phyloP scores from a whole-genome alignment of 2,113 vertebrate species.

The Antennarius striatus region DNA sequence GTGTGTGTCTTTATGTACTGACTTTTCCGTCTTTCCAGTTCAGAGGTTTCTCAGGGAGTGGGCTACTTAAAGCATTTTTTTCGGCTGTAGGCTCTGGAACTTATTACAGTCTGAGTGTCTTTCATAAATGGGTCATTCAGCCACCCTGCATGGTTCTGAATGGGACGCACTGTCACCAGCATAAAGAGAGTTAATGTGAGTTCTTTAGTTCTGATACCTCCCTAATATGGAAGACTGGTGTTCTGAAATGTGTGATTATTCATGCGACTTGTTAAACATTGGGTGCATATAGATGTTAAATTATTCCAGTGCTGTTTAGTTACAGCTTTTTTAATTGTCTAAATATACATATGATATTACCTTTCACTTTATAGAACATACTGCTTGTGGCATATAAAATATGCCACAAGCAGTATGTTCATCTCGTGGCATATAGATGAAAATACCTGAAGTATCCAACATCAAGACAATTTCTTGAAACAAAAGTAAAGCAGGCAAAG shows the following conservation, averaged over 20 bases:
- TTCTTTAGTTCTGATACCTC: slow-evolving; percentile 60
- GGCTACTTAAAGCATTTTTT: slow-evolving; percentile 60
- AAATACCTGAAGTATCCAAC: too few species aligned
- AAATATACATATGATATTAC: too few species aligned
- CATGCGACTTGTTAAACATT: neutral
- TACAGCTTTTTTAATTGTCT: neutral
- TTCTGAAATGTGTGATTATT: slow-evolving; percentile 31
- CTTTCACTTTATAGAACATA: too few species aligned
- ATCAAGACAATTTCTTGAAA: too few species aligned
- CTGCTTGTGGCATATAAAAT: too few species aligned
- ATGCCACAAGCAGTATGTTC: too few species aligned
- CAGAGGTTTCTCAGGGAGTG: slow-evolving; percentile 69
- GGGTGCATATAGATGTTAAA: slow-evolving; percentile 17
- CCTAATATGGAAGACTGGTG: slow-evolving; percentile 43
- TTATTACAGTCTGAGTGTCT: slow-evolving; percentile 75
- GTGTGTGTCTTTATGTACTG: slow-evolving; percentile 61
- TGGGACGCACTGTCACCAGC: slow-evolving; percentile 70
- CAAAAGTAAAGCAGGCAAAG: too few species aligned
- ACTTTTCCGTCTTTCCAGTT: slow-evolving; percentile 67
- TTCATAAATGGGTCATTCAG: slow-evolving; percentile 78
- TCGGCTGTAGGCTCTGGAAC: slow-evolving; percentile 72
- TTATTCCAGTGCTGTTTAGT: neutral
- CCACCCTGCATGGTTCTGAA: slow-evolving; percentile 62
- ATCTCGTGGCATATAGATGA: too few species aligned
- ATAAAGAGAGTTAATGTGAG: slow-evolving; percentile 68